Evolutionary conservation across 2,888 invertebrate species (phyloP), one percentile per base, ranked within the genome.

Genomic region (Helleia helle): DNA sequence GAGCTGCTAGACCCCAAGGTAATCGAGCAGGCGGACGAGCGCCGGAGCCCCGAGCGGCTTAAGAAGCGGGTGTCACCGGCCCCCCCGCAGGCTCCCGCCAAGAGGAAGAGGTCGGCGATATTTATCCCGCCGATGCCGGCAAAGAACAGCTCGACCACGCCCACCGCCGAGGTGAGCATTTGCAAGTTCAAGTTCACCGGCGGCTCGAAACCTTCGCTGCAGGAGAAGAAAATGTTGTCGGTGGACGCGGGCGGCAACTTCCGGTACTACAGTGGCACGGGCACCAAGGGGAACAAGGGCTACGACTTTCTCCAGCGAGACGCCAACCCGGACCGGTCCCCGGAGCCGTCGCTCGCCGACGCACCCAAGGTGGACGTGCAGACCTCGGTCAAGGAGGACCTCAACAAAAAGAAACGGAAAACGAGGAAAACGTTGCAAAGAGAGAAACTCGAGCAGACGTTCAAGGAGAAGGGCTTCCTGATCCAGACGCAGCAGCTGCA

Each of bases 111-210:
- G 0, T 92, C 93, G 0, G 93, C 93, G 0, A 93, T 94, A 50
- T 94, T 93, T 59, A 93, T 94, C 50, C 94, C 94, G 0, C 93
- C 94, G 0, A 90, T 93, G 68, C 92, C 93, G 0, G 83, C 90
- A 2, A 92, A 92, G 56, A 88, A 75, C 46, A 91, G 89, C 54
- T 87, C 90, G 4, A 87, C 90, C 2, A 92, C 92, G 54, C 93
- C 93, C 0, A 91, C 93, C 0, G 92, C 93, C 0, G 93, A 94
- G 71, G 95, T 94, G 28, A 93, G 93, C 68, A 96, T 96, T 60
- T 96, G 96, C 67, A 96, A 96, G 70, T 96, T 96, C 63, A 96
- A 96, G 66, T 95, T 96, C 65, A 95, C 95, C 0, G 95, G 95
- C 0, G 96, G 96, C 0, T 93, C 94, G 0, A 94, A 94, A 51